Evolutionary conservation across 2,113 vertebrate species (phyloP), one percentile per base, ranked within the genome.

Genomic region (Paramormyrops kingsleyae): DNA sequence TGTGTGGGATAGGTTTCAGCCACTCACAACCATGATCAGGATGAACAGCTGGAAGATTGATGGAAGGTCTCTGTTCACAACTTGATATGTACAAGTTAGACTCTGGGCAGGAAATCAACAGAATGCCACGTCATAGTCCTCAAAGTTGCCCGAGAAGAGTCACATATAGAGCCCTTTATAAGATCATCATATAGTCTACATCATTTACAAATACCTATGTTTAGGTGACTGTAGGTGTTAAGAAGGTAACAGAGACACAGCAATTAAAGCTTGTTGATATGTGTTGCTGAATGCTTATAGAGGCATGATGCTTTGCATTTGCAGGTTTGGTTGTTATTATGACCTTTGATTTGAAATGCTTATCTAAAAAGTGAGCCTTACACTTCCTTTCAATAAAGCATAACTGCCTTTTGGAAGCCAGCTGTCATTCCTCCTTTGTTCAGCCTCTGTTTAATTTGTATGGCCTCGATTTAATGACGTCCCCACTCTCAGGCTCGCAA

Each of bases 381-480:
- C 50, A 13, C 50, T 52, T 35, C 47, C 27, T 87, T 50, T 87
- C 31, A 87, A 35, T 39, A 53, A 53, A 39, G 15, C 49, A 39
- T 47, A 84, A 13, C 83, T 12, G 44, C 44, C 44, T 47, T 27
- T 24, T 39, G 15, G 85, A 87, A 31, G 50, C 47, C 50, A 31
- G 7, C 7, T 31, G 15, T 52, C 31, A 27, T 53, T 50, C 27
- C 50, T 35, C 49, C 27, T 87, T 87, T 87, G n/a, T 87, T 87
- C 42, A 84, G 44, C 83, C 42, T n/a, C 47, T 31, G 13, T 35
- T 87, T 87, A 52, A 87, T 87, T 87, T 31, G 44, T 46, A 49
- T 46, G n/a, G 53, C 56, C 24, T 47, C 13, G 83, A 52, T 56
- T 89, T 86, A 86, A 89, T 47, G 89, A 86, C 83, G 47, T 86